phyloP scores from a whole-genome alignment of 1,140 invertebrate species.

The Drosophila teissieri region DNA sequence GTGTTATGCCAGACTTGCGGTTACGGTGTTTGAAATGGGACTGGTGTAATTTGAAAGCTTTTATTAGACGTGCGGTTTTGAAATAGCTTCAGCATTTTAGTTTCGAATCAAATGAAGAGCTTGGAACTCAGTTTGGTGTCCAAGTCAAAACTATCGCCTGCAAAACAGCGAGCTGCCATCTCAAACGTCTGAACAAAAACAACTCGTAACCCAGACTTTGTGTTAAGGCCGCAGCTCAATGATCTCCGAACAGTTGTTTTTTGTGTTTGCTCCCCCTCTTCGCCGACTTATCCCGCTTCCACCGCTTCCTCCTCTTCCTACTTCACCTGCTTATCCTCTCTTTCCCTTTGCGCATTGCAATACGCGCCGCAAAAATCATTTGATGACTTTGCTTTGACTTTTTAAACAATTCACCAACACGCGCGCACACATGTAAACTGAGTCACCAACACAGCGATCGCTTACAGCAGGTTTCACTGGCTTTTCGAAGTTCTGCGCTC shows the following conservation, averaged over 20 bases:
- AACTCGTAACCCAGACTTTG: constrained; percentile 21
- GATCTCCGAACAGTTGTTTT: constrained; percentile 10
- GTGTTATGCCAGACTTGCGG: too few species aligned
- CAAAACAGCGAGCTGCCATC: constrained; percentile 1
- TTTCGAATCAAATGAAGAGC: too few species aligned
- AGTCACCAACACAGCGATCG: constrained; percentile 29
- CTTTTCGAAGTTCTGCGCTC: background rate
- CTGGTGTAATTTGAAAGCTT: too few species aligned
- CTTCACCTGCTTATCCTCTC: background rate
- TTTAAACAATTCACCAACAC: constrained; percentile 17
- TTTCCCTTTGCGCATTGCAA: constrained; percentile 38
- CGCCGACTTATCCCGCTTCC: background rate
- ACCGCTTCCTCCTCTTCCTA: constrained; percentile 1
- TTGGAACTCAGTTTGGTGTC: background rate
- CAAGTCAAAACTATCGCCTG: background rate
- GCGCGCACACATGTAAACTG: constrained; percentile 7
- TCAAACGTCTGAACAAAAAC: constrained; percentile 13
- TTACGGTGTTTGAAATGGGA: too few species aligned
- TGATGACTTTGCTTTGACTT: constrained; percentile 79
- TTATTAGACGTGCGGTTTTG: too few species aligned
- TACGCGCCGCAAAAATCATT: constrained; percentile 31
- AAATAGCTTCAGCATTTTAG: too few species aligned
- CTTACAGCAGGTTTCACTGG: constrained; percentile 22
- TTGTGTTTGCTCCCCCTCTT: background rate
- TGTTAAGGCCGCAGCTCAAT: constrained; percentile 2